These are phyloP conservation scores for Drosophila parthenogenetica DNA, from an alignment of 2,888 invertebrate species.

Conservation along the genomic window DNA sequence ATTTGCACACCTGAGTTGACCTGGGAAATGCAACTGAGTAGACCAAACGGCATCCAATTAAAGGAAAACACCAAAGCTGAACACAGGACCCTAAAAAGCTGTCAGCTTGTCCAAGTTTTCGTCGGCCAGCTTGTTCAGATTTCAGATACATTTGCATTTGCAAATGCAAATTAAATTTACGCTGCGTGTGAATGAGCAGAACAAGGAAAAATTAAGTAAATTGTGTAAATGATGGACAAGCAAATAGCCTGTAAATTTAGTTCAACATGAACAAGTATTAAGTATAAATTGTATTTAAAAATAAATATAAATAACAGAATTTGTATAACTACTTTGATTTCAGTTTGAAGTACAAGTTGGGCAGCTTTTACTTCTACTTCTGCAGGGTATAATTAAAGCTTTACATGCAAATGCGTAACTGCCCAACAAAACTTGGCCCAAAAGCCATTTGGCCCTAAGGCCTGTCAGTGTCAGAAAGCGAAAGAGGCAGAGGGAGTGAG, in stretches of 20 bases:
- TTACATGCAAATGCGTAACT: constrained; percentile 49
- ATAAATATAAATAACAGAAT: too few relatives aligned
- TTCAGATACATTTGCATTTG: constrained; percentile 70
- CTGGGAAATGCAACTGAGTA: constrained; percentile 61
- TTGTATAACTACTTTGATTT: neutral
- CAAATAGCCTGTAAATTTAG: constrained; percentile 13
- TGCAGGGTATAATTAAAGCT: constrained; percentile 39
- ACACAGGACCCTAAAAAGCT: constrained; percentile 57
- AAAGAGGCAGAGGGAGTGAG: constrained; percentile 1
- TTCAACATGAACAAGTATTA: neutral
- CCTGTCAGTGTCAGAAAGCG: constrained; percentile 34
- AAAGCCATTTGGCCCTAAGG: constrained; percentile 32
- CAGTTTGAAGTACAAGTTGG: too few relatives aligned
- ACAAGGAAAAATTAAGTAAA: neutral
- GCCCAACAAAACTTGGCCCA: constrained; percentile 40
- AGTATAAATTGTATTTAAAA: neutral
- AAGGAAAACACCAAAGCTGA: constrained; percentile 63
- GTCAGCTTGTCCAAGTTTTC: constrained; percentile 54
- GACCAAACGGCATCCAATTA: constrained; percentile 68
- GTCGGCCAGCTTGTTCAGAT: constrained; percentile 41
- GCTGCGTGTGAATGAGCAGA: constrained; percentile 55
- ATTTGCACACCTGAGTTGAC: constrained; percentile 31
- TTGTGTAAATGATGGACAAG: neutral
- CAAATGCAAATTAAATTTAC: constrained; percentile 75
- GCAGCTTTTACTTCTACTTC: neutral